These are phyloP conservation scores for Rapana venosa DNA, from an alignment of 2,888 invertebrate genomes.

Conservation along the genomic window DNA sequence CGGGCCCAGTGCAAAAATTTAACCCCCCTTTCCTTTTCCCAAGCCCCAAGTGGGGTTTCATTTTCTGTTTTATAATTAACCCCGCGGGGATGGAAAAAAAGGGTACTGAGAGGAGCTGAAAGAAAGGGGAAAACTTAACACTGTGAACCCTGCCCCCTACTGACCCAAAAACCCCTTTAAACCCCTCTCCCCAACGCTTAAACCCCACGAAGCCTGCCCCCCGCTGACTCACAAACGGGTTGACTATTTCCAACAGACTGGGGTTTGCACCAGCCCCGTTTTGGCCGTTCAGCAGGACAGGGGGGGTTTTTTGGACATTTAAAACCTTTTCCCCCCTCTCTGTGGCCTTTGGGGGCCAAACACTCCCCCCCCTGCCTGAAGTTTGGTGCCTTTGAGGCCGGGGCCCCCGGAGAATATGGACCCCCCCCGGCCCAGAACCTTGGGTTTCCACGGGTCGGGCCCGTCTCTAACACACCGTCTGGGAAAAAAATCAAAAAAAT, in stretches of 20 bases:
- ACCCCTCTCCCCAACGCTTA: too few species aligned
- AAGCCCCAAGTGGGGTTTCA: too few species aligned
- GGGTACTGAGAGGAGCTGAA: too few species aligned
- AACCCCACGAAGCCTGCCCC: background rate
- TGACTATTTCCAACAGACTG: background rate
- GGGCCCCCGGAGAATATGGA: constrained; percentile 51
- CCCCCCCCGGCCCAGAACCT: constrained; percentile 33
- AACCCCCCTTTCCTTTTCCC: too few species aligned
- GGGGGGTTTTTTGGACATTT: constrained; percentile 39
- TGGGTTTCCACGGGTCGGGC: constrained; percentile 44
- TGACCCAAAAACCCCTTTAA: too few species aligned
- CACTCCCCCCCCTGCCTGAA: constrained; percentile 44
- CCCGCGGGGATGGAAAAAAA: too few species aligned
- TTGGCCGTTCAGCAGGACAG: background rate
- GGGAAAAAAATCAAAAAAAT: background rate
- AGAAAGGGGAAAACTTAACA: too few species aligned
- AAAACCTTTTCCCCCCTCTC: constrained; percentile 24
- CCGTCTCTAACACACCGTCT: constrained; percentile 55
- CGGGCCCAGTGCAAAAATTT: too few species aligned
- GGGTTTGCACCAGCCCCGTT: constrained; percentile 14
- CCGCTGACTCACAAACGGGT: background rate
- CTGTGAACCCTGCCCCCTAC: too few species aligned
- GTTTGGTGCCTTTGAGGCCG: constrained; percentile 42
- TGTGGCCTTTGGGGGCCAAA: constrained; percentile 24
- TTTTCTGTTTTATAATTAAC: too few species aligned